Conservation (phyloP, 2,797 vertebrate species). For the Spondyliosoma cantharus region DNA sequence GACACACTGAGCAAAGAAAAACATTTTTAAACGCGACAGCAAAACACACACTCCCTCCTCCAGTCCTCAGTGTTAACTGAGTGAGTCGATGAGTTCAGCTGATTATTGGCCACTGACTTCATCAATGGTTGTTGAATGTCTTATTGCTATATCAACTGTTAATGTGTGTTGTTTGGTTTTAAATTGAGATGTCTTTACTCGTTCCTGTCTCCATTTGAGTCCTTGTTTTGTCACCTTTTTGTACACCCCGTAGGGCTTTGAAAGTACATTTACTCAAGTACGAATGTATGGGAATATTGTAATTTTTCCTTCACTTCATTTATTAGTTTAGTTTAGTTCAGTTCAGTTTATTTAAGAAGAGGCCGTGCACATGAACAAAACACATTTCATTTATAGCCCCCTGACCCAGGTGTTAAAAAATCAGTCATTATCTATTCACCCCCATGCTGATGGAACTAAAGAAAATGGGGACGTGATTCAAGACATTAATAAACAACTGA, state of each 20-base stretch:
- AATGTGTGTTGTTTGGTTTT: neutral
- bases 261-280: neutral
- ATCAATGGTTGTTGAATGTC: constrained; percentile 1
- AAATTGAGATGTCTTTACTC: neutral
- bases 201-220: neutral
- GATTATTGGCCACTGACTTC: constrained; percentile 39
- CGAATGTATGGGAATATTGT: neutral
- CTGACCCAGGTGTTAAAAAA: no score
- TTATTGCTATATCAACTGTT: neutral
- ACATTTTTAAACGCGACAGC: constrained; percentile 65
- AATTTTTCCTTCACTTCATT: neutral
- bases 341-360: no score
- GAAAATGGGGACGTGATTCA: no score
- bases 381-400: no score
- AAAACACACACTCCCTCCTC: constrained; percentile 57
- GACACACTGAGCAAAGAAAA: constrained; percentile 69
- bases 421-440: no score
- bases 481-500: no score
- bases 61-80: constrained; percentile 21
- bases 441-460: no score
- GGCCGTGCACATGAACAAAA: no score
- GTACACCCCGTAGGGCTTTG: neutral
- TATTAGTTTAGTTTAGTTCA: neutral
- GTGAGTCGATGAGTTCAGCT: constrained; percentile 41
- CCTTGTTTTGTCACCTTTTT: neutral